Base-by-base conservation (phyloP, 2,888 invertebrate genomes). In the Brenthis hecate region DNA sequence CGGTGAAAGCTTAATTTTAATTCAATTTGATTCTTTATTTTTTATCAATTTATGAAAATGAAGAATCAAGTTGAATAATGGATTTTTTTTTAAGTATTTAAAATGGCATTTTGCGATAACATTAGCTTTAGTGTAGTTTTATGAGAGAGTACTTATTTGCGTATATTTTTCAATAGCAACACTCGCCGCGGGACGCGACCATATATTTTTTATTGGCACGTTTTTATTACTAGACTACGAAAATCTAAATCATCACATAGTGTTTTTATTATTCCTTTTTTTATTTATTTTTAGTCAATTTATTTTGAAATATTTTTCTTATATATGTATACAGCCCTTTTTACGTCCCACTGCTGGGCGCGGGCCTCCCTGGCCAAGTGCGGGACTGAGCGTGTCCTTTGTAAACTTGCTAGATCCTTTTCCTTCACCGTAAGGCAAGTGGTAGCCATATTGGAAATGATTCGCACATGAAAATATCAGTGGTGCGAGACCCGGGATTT, bases 41-140 rank as follows among this genome's bases (percentile, higher is more conserved):
- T 16, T 16, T 56, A 28, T 28, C 4, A 28, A 1, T 6, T 1
- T 23, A 13, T 54, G 2, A 58, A 48, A 60, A 50, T 60, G 28
- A 60, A 60, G 48, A 16, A 60, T 60, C 60, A 60, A 43, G 50
- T 0, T 48, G 28, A 60, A 14, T 60, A 60, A 19, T 28, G 14
- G 4, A 19, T 23, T 48, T 50, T 56, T 56, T 16, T 50, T 55
- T 73, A 78, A 74, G 75, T 77, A 76, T 78, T 77, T 77, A 77
- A 77, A 75, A 71, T 73, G 73, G 81, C 81, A 80, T 82, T 77
- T 77, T 69, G 66, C 68, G 48, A 66, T 69, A 73, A 73, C 69
- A 68, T 55, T 58, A 68, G 69, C 47, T 68, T 69, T 73, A 73
- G 66, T 54, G 63, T 72, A 67, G 68, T 48, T 62, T 65, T 65